Evolutionary conservation across 2,113 vertebrate genomes (phyloP).

Genomic region (Brachionichthys hirsutus): DNA sequence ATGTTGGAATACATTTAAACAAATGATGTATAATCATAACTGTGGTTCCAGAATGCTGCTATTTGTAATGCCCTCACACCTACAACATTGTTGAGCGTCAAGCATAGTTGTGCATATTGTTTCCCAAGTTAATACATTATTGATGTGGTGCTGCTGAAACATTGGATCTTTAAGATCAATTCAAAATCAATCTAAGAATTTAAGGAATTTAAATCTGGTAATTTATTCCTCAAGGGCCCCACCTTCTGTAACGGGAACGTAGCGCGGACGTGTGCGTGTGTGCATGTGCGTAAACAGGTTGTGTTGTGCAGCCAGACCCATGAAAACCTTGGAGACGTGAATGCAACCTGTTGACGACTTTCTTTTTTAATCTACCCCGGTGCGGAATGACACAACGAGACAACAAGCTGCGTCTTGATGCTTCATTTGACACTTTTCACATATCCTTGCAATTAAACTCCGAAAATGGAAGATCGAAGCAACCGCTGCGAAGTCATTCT

Average conservation of each 20-base stretch:
- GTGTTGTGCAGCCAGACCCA: background rate
- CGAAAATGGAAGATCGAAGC: background rate
- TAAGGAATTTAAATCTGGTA: no score
- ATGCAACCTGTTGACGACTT: constrained; percentile 33
- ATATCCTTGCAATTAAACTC: constrained; percentile 9
- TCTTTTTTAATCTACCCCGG: no score
- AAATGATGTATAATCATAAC: background rate
- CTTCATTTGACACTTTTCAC: constrained; percentile 9
- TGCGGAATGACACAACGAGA: background rate
- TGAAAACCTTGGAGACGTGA: constrained; percentile 13
- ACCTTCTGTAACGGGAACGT: no score
- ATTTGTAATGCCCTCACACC: no score
- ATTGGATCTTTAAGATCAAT: no score
- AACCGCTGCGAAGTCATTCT: background rate
- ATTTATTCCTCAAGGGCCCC: background rate
- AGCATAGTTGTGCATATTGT: no score
- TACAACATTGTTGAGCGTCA: no score
- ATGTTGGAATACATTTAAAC: constrained; percentile 18
- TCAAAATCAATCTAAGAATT: no score
- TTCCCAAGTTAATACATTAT: no score
- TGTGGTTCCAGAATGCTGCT: no score
- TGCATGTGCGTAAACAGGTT: no score
- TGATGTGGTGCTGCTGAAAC: no score
- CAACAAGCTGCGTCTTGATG: constrained; percentile 7
- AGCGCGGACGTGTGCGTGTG: background rate